Evolutionary conservation across 1,140 invertebrate species (phyloP), one percentile per base, ranked within the genome.

Genomic region (Paraescarpia echinospica): DNA sequence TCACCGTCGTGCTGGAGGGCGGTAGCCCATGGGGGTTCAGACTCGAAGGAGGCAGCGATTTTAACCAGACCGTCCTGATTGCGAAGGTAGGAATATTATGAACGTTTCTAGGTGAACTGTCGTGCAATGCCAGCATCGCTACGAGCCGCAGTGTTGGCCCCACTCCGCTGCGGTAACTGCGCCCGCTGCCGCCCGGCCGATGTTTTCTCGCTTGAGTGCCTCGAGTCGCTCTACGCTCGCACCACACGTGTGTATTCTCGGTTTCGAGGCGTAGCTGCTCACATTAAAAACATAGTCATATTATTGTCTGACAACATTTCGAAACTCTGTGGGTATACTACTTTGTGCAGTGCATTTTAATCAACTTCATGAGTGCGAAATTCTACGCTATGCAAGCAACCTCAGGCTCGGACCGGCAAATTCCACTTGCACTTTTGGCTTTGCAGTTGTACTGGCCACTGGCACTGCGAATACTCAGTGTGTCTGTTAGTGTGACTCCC

Each of bases 21-120:
- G 98, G 98, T 91, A 97, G 97, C 94, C 98, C 98, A 92, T 98
- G 98, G 98, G 98, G 98, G 94, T 98, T 98, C 96, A 97, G 98
- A 91, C 98, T 98, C 97, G 97, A 98, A 95, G 98, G 95, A 93
- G 95, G 95, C 89, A 93, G 93, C 93, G 95, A 95, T 94, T 95
- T 95, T 94, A 94, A 95, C 90, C 94, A 95, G 94, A 94, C 95
- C 31, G 93, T 96, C 31, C 94, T 91, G 93, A 94, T 96, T 91
- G 95, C 95, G 31, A 95, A 95, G 95, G 95, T 96, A 35, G 34
- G 41, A 33, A 77, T 31, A 77, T 27, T 48, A 33, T 91, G 59
- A 91, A 91, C 59, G 59, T 91, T 41, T 91, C 35, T 91, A 9
- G 5, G n/a, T 91, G 34, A 33, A 48, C n/a, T 35, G 35, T 48